Evolutionary conservation across 2,888 invertebrate genomes (phyloP).

Genomic region (Xylota segnis): DNA sequence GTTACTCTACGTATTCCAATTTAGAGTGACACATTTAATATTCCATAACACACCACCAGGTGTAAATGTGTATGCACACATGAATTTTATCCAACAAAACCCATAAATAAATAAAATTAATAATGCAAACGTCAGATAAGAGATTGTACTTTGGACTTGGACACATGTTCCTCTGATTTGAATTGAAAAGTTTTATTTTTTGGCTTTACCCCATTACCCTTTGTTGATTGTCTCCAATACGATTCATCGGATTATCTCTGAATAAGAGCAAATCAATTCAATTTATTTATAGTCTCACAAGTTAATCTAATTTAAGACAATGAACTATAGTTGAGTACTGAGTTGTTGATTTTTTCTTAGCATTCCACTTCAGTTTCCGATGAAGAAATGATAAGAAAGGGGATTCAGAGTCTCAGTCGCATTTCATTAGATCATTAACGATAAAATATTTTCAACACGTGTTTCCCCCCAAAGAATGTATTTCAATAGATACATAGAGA

Average conservation of each 20-base stretch:
- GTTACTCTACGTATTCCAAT: background rate
- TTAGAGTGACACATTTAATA: background rate
- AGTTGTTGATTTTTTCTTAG: background rate
- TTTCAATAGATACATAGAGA: background rate
- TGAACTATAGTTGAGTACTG: background rate
- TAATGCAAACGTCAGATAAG: background rate
- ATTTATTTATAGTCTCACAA: conserved; percentile 17
- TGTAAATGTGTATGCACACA: background rate
- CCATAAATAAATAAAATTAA: background rate
- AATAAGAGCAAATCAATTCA: background rate
- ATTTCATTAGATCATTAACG: background rate
- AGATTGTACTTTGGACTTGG: conserved; percentile 15
- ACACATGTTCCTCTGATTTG: conserved; percentile 4
- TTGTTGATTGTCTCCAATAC: background rate
- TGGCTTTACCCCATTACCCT: background rate
- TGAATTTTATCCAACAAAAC: background rate
- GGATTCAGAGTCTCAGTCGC: background rate
- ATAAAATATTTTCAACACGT: conserved; percentile 7
- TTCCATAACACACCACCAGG: background rate
- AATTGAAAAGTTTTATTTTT: background rate
- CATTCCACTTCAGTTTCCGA: background rate
- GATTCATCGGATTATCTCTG: conserved; percentile 4
- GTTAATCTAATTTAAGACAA: background rate
- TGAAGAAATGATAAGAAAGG: too few relatives aligned
- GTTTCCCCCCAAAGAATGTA: background rate